Evolutionary conservation across 1,140 invertebrate genomes (phyloP).

Genomic region (Plectus sambesii): DNA sequence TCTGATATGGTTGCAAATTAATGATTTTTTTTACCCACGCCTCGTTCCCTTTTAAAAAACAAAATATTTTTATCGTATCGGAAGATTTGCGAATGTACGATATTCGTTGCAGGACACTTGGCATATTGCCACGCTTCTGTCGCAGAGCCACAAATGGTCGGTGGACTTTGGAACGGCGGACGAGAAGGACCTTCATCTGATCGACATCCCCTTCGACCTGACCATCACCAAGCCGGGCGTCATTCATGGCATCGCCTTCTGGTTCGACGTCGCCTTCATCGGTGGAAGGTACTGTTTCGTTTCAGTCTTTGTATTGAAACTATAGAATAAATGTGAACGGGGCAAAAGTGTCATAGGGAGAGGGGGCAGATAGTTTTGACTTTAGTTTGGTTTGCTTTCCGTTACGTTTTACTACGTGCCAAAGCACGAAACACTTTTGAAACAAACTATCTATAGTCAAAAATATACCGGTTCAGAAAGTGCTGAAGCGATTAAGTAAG

Average conservation of each 20-base stretch:
- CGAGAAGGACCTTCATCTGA: conserved; percentile 85
- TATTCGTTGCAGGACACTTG: conserved; percentile 67
- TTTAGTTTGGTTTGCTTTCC: neutral
- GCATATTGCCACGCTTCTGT: conserved; percentile 91
- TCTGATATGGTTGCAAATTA: neutral
- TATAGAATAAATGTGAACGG: no score
- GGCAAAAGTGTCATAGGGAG: no score
- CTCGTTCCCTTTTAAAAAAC: no score
- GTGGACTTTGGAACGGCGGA: conserved; percentile 85
- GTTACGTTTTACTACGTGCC: neutral
- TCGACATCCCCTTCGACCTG: conserved; percentile 89
- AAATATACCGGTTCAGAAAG: no score
- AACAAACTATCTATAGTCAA: no score
- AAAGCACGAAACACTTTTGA: no score
- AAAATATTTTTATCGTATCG: neutral
- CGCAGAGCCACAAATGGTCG: conserved; percentile 82
- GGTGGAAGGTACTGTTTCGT: conserved; percentile 57
- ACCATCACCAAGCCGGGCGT: conserved; percentile 80
- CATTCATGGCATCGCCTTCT: conserved; percentile 93
- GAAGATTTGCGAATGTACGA: neutral
- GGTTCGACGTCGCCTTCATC: conserved; percentile 99
- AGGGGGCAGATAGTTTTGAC: neutral
- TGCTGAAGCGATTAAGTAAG: no score
- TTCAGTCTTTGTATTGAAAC: neutral
- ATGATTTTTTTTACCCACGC: no score